Evolutionary conservation across 2,888 invertebrate genomes (phyloP).

Genomic region (Uropetala carovei): DNA sequence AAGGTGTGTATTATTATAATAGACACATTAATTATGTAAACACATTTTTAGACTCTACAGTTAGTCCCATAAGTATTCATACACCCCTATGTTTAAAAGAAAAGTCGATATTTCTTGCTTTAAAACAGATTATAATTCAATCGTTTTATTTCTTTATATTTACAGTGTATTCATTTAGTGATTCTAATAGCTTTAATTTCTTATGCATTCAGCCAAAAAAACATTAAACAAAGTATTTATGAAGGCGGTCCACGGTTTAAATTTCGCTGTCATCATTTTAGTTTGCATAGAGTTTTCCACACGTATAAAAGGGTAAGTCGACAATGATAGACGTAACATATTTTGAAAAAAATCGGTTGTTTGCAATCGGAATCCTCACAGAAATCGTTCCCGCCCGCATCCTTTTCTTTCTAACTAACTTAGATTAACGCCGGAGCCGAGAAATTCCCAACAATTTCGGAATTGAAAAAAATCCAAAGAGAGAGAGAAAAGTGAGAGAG

Average conservation of each 20-base stretch:
- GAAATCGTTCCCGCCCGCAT: neutral
- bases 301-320: neutral
- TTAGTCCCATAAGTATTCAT: too few species aligned
- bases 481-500: neutral
- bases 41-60: too few species aligned
- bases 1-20: too few species aligned
- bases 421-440: neutral
- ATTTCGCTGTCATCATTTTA: neutral
- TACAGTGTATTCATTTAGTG: too few species aligned
- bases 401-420: neutral
- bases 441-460: neutral
- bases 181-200: too few species aligned
- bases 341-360: neutral
- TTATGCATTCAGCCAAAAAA: too few species aligned
- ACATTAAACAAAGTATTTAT: constrained; percentile 7
- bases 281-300: neutral
- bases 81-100: too few species aligned
- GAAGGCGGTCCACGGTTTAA: neutral
- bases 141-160: too few species aligned
- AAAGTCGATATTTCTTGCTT: too few species aligned
- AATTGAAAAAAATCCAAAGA: neutral
- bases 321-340: too few species aligned
- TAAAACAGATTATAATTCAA: too few species aligned
- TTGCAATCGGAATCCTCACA: neutral
- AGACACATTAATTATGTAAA: too few species aligned